Evolutionary conservation across 2,888 invertebrate species (phyloP), one percentile per base, ranked within the genome.

Genomic region (Drosophila paracracens): DNA sequence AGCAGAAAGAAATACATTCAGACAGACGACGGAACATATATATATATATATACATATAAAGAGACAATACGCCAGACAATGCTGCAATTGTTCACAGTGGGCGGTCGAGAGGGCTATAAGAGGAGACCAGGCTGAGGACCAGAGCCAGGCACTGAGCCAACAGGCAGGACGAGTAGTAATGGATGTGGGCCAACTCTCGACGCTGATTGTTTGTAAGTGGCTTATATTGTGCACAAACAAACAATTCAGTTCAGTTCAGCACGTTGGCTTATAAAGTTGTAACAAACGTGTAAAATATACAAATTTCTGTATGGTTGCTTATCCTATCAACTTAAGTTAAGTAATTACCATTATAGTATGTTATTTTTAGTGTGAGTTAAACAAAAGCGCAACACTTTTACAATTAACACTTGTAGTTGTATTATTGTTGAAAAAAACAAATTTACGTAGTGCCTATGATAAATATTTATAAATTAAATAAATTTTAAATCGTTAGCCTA

Each of bases 141-240:
- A 63, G 70, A 35, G 27, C n/a, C 57, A 48, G 59, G 43, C 62
- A 59, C 46, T 25, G 58, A 60, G 72, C 70, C 73, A 69, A 62
- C 56, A 70, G 51, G 65, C 66, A 58, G 59, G 72, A 38, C 70
- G 63, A 70, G 70, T 64, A 66, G 72, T n/a, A 57, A 48, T 68
- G 79, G 73, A 79, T 81, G 77, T 79, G 79, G 79, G 70, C 67
- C 79, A 82, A 82, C 88, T 79, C 82, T 79, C 85, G 84, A 76
- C 77, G 88, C 84, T 85, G 88, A 85, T 88, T 85, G 89, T 89
- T 85, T 88, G 89, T 89, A 89, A 85, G 89, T 84, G 89, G 85
- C 85, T 85, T 89, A 88, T 84, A 83, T 83, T 81, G 81, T 80
- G 85, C 80, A 89, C 89, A 83, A 77, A 68, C 81, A 72, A 76